phyloP scores from a whole-genome alignment of 2,888 invertebrate species.

The Hyles lineata region DNA sequence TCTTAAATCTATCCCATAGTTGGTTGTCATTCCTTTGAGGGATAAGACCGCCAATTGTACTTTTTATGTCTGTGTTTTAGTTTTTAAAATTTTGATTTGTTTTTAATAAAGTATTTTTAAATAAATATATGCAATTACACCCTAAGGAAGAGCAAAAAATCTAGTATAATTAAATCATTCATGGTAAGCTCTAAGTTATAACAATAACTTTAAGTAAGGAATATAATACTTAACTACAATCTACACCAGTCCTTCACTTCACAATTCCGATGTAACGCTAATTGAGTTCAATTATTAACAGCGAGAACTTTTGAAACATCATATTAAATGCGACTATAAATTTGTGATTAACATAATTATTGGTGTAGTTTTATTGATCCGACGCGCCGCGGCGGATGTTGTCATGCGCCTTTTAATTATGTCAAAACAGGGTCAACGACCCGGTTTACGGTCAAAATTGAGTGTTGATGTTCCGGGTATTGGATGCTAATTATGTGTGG shows the following conservation, averaged over 20 bases:
- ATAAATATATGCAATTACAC: no score
- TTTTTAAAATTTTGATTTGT: no score
- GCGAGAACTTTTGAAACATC: conserved; percentile 32
- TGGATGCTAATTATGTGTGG: conserved; percentile 9
- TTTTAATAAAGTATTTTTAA: no score
- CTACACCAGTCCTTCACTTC: conserved; percentile 33
- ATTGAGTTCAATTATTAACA: conserved; percentile 43
- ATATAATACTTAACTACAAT: background rate
- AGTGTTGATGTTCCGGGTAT: conserved; percentile 4
- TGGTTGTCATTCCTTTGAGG: no score
- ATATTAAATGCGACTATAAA: conserved; percentile 45
- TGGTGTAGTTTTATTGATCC: conserved; percentile 28
- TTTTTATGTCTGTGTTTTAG: no score
- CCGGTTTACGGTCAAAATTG: conserved; percentile 3
- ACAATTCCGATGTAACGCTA: conserved; percentile 40
- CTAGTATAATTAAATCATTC: no score
- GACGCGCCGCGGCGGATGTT: conserved; percentile 29
- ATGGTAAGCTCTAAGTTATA: background rate
- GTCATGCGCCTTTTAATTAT: conserved; percentile 28
- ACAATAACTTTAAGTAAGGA: background rate
- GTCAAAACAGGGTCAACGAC: conserved; percentile 23
- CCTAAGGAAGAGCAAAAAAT: no score
- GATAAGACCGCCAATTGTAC: no score
- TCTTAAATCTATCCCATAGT: no score
- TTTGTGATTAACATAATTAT: conserved; percentile 47